Base-by-base conservation (phyloP, 2,888 invertebrate species). In the Odontomyia ornata region DNA sequence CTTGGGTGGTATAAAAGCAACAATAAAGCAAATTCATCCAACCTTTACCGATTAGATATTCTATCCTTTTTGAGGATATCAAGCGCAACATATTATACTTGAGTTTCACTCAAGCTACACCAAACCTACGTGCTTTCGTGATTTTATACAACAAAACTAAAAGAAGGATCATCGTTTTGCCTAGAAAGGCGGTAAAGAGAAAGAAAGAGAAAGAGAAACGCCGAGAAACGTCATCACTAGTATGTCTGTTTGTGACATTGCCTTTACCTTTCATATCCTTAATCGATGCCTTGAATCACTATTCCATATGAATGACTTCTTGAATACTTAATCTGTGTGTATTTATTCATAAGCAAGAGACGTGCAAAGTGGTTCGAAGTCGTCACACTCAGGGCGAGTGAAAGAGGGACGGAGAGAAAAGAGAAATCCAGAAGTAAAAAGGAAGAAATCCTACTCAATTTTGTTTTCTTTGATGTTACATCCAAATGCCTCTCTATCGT, bases 241-340 rank as follows among this genome's bases (percentile, higher is more conserved):
- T 36, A n/a, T 36, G 36, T 36, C 36, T 36, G 36, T 9, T 36
- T 36, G 36, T 36, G 36, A 36, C 36, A 36, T 36, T 36, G 5
- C 9, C 36, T 62, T 36, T 36, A 3, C 9, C 36, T 62, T 65
- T 30, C 18, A 2, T 9, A 27, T 72, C 71, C 27, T 52, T 52
- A 71, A 72, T 69, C 28, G 56, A 72, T 72, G 56, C 28, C 52
- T 36, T n/a, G 56, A 47, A 56, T 72, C 71, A 72, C 71, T 72
- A 72, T 72, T 72, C 52, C 71, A 56, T 52, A 56, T 72, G 71
- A 72, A 56, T 72, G 71, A 56, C 71, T 72, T 52, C 52, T 52
- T 52, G 65, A 65, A 65, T 65, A 7, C 65, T 65, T 65, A 65
- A 65, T 65, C 52, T 52, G 65, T 65, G 64, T 64, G 65, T 36